Base-by-base conservation (phyloP, 2,888 invertebrate genomes). In the Limnephilus auricula region DNA sequence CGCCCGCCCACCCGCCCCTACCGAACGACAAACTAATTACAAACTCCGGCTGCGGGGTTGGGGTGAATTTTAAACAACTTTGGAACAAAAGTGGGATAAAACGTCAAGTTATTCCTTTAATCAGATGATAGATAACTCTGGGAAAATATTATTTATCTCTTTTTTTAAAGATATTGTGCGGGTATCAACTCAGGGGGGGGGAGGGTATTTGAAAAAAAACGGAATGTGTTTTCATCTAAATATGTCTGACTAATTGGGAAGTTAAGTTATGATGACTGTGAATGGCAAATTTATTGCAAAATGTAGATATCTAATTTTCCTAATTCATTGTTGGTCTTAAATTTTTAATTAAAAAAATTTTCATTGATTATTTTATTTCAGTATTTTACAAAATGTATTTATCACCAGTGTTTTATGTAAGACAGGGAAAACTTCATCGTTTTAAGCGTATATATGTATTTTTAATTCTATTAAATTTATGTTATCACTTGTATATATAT, bases 71-170 rank as follows among this genome's bases (percentile, higher is more conserved):
- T 89, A 89, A 89, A 89, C 79, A 80, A 89, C 32, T 82, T 82
- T 65, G 90, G 90, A 90, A 90, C 84, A 90, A 90, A 90, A 89
- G 90, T 85, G 85, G 85, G 85, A 85, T 90, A 90, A 84, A 90
- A 90, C 90, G 90, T 90, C 84, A 84, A 90, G 90, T 90, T 90
- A 90, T 90, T 90, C 83, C 90, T 79, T 84, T 90, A 90, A 90
- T 90, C 90, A 90, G 90, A 90, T 90, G 90, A 90, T 90, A 90
- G 90, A 90, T 90, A 90, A 90, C 90, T 85, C 87, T 80, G 37
- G 32, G n/a, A 88, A 79, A 88, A 88, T 88, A 88, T 88, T 88
- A 88, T 88, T 88, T 88, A 88, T 88, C 87, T 88, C 78, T n/a
- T 32, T 31, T 31, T 78, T 88, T 88, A n/a, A 32, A 88, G 87